Conservation (phyloP, 2,113 vertebrate species). For the Corythornis vintsioides region DNA sequence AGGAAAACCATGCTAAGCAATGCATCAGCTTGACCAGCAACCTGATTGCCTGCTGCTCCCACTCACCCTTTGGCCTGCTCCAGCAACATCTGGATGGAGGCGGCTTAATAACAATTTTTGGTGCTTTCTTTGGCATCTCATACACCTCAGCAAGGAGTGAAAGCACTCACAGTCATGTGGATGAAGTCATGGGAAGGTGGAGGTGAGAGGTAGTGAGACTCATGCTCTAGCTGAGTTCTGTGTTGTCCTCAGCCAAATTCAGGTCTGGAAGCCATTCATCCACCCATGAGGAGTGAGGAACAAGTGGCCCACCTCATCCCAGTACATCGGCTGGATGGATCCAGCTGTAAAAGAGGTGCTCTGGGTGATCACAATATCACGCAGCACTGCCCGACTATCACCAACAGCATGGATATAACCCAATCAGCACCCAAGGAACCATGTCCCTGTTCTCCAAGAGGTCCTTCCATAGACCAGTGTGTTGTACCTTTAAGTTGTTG, state of each 20-base stretch:
- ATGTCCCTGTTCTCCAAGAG: not conserved
- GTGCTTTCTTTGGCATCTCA: not conserved
- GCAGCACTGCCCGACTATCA: not conserved
- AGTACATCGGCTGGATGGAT: fast-evolving
- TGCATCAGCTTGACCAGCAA: not conserved
- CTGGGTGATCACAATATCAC: not conserved
- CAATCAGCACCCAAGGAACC: not conserved
- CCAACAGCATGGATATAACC: not conserved
- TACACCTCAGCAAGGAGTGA: fast-evolving
- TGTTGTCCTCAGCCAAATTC: not conserved
- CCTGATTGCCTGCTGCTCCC: fast-evolving
- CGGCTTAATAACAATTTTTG: not conserved
- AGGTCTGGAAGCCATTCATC: fast-evolving
- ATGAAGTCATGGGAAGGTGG: not conserved
- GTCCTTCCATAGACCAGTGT: not conserved
- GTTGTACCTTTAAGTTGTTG: not conserved
- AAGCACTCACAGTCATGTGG: not conserved
- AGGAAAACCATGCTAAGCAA: not conserved
- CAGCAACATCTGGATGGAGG: not conserved
- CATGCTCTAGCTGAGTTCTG: fast-evolving
- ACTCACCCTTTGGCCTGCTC: not conserved
- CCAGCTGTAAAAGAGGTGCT: not conserved
- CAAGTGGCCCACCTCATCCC: not conserved
- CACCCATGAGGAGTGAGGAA: fast-evolving
- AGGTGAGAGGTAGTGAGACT: not conserved